phyloP scores from a whole-genome alignment of 2,888 invertebrate species.

The Drosophila ochracea region DNA sequence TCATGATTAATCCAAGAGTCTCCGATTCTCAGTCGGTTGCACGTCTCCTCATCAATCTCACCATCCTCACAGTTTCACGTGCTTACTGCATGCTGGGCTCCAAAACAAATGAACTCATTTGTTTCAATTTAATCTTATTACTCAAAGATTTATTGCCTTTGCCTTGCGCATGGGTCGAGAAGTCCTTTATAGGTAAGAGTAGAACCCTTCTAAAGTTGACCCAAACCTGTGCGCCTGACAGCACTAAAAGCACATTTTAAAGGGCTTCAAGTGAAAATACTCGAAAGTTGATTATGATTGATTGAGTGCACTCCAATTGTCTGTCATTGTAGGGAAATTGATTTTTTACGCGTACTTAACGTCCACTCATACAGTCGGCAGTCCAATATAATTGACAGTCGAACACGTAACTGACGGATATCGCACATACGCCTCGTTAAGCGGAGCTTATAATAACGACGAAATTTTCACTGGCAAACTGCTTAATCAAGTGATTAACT shows the following conservation, averaged over 20 bases:
- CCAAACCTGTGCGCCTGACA: constrained; percentile 28
- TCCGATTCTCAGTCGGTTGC: not conserved
- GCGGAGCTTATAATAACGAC: constrained; percentile 36
- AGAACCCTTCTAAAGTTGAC: constrained; percentile 35
- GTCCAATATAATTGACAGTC: constrained; percentile 58
- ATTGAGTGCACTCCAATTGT: constrained; percentile 66
- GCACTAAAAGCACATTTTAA: constrained; percentile 49
- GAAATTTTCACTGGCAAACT: constrained; percentile 23
- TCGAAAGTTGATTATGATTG: constrained; percentile 74
- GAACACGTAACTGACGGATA: constrained; percentile 22
- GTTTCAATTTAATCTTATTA: constrained; percentile 76
- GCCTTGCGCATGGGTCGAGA: constrained; percentile 61
- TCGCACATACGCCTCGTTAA: constrained; percentile 49
- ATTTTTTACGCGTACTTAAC: constrained; percentile 56
- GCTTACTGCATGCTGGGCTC: constrained; percentile 22
- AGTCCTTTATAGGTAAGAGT: constrained; percentile 49
- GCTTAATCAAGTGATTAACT: constrained; percentile 34
- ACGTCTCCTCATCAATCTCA: constrained; percentile 19
- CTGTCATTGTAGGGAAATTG: constrained; percentile 56
- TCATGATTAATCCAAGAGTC: constrained; percentile 10
- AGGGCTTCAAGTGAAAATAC: constrained; percentile 54
- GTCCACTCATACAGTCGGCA: constrained; percentile 44
- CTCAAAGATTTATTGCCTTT: constrained; percentile 68
- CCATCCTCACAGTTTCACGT: constrained; percentile 16
- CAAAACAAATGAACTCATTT: constrained; percentile 71